Evolutionary conservation across 1,140 invertebrate genomes (phyloP).

Genomic region (Drosophila sechellia): DNA sequence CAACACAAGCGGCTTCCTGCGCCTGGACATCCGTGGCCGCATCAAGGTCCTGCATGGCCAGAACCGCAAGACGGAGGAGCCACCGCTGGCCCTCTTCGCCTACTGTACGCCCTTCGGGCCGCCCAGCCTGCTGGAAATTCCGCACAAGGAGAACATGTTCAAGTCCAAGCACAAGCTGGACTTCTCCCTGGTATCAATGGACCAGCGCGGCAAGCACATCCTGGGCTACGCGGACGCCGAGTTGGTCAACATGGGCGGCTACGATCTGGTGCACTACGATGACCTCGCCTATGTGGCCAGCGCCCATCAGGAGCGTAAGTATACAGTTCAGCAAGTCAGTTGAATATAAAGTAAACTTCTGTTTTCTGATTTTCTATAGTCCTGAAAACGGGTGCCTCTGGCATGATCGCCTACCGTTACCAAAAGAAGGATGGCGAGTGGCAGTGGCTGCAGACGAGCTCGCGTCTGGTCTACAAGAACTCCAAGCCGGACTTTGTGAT

Average conservation of each 20-base stretch:
- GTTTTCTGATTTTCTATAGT: constrained; percentile 88
- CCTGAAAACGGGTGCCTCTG: constrained; percentile 98
- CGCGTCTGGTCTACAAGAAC: constrained; percentile 98
- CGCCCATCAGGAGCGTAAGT: constrained; percentile 99
- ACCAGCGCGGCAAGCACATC: constrained; percentile 97
- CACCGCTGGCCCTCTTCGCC: constrained; percentile 96
- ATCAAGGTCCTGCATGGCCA: constrained; percentile 98
- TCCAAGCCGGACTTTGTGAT: constrained; percentile 99
- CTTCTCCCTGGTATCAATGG: constrained; percentile 97
- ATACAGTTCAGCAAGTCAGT: background rate
- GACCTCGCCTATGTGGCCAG: constrained; percentile 98
- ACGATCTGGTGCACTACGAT: constrained; percentile 98
- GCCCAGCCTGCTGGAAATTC: constrained; percentile 94
- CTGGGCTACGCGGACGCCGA: constrained; percentile 97
- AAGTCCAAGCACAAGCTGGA: constrained; percentile 99
- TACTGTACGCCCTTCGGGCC: constrained; percentile 99
- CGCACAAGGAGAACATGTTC: constrained; percentile 98
- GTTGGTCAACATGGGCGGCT: constrained; percentile 95
- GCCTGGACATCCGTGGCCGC: constrained; percentile 97
- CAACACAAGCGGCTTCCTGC: constrained; percentile 99
- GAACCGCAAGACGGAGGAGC: constrained; percentile 96
- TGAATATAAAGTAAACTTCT: too few relatives aligned
- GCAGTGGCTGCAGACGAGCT: constrained; percentile 99
- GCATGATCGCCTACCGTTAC: constrained; percentile 98
- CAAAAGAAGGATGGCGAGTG: constrained; percentile 96